Evolutionary conservation across 2,797 vertebrate species (phyloP).

Genomic region (Chloroceryle amazona): DNA sequence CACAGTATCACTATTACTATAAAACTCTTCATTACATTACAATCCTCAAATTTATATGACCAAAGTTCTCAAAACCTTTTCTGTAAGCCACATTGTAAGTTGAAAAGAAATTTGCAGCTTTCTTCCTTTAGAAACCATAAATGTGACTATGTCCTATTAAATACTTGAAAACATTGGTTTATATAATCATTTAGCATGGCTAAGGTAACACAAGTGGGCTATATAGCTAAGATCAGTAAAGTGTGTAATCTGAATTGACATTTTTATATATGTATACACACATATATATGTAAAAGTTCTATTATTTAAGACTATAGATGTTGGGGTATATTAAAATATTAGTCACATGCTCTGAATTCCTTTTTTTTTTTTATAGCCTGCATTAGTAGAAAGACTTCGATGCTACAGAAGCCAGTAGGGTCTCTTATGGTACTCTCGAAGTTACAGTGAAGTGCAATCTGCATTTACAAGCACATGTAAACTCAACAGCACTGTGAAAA

Average conservation of each 20-base stretch:
- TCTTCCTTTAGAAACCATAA: not conserved
- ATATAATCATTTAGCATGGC: not conserved
- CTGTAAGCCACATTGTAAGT: rapidly evolving
- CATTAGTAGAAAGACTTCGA: not conserved
- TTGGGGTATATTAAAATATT: not conserved
- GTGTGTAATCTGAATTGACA: not conserved
- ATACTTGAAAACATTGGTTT: not conserved
- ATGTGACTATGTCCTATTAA: not conserved
- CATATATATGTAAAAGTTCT: not conserved
- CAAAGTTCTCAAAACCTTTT: not conserved
- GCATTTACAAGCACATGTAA: not conserved
- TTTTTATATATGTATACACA: not conserved
- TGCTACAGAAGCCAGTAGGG: not conserved
- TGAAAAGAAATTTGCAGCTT: not conserved
- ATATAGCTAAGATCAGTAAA: not conserved
- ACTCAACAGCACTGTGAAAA: not conserved
- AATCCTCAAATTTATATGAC: not conserved
- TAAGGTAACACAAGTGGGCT: not conserved
- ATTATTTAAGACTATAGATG: not conserved
- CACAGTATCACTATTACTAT: not conserved
- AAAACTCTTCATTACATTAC: not conserved
- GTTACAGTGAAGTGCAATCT: not conserved
- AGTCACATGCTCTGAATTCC: not conserved
- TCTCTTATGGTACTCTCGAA: not conserved
- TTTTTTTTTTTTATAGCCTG: not conserved